Conservation (phyloP, 2,888 invertebrate genomes). For the Ditylenchus weischeri region DNA sequence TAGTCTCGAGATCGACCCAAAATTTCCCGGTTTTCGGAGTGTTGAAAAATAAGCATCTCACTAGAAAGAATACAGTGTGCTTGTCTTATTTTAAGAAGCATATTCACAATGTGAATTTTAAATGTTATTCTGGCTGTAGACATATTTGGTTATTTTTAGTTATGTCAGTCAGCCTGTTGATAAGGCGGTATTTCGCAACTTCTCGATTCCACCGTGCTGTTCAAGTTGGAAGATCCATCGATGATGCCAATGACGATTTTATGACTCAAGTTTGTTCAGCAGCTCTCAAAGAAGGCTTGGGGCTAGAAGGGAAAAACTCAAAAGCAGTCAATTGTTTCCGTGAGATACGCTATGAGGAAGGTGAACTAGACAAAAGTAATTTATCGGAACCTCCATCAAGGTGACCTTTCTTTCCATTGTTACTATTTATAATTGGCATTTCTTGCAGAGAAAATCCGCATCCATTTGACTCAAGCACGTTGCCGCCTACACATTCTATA, state of each 20-base stretch:
- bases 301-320: too few relatives aligned
- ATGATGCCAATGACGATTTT: too few relatives aligned
- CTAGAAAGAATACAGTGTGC: too few relatives aligned
- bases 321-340: slow-evolving; percentile 34
- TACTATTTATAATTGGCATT: background rate
- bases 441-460: slow-evolving; percentile 48
- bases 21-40: too few relatives aligned
- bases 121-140: background rate
- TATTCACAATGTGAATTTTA: background rate
- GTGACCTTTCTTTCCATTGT: slow-evolving; percentile 18
- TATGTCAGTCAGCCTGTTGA: background rate
- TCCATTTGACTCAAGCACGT: slow-evolving; percentile 44
- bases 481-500: slow-evolving; percentile 52
- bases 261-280: too few relatives aligned
- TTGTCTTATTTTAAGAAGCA: too few relatives aligned
- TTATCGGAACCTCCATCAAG: slow-evolving; percentile 44
- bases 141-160: background rate
- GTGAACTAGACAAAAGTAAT: slow-evolving; percentile 45
- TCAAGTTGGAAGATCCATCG: too few relatives aligned
- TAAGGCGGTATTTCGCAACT: too few relatives aligned
- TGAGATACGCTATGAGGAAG: slow-evolving; percentile 46
- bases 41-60: too few relatives aligned
- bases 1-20: too few relatives aligned
- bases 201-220: too few relatives aligned
- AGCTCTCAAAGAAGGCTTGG: too few relatives aligned